Conservation (phyloP, 92 coral and sea anemone genomes). For the Galaxea fascicularis region DNA sequence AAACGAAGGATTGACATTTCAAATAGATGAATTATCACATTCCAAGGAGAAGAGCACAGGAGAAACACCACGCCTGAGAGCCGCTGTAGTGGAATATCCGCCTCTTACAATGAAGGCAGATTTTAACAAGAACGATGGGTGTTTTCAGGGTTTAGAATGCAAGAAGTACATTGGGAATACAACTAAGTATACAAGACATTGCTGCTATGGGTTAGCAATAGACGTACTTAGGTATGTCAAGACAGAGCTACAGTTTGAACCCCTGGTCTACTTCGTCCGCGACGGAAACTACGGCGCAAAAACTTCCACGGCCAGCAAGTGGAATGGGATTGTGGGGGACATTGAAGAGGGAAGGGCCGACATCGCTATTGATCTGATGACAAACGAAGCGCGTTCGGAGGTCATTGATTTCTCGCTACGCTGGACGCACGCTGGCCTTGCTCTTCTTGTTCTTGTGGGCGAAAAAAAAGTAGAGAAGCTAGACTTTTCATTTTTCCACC, state of each 20-base stretch:
- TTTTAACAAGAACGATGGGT: slow-evolving; percentile 60
- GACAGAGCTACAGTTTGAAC: slow-evolving; percentile 79
- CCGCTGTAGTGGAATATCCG: slow-evolving; percentile 91
- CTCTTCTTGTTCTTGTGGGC: slow-evolving; percentile 85
- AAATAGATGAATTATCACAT: background rate
- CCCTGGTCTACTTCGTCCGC: slow-evolving; percentile 83
- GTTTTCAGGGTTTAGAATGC: slow-evolving; percentile 77
- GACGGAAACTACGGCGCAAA: slow-evolving; percentile 93
- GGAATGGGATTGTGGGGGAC: slow-evolving; percentile 89
- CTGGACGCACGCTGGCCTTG: slow-evolving; percentile 91
- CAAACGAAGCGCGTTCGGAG: slow-evolving; percentile 89
- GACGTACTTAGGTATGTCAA: slow-evolving; percentile 81
- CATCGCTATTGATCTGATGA: slow-evolving; percentile 88
- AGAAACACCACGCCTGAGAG: slow-evolving; percentile 69
- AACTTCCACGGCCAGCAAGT: slow-evolving; percentile 66
- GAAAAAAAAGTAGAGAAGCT: slow-evolving; percentile 76
- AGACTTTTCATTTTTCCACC: slow-evolving; percentile 82
- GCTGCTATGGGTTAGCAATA: slow-evolving; percentile 89
- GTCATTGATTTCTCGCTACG: slow-evolving; percentile 86
- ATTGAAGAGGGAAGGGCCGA: slow-evolving; percentile 71
- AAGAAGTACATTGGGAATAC: slow-evolving; percentile 47
- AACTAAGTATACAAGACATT: slow-evolving; percentile 57
- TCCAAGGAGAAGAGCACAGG: slow-evolving; percentile 23
- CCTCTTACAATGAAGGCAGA: slow-evolving; percentile 86
- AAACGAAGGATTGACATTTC: slow-evolving; percentile 59